Evolutionary conservation across 2,113 vertebrate genomes (phyloP).

Genomic region (Anseranas semipalmata): DNA sequence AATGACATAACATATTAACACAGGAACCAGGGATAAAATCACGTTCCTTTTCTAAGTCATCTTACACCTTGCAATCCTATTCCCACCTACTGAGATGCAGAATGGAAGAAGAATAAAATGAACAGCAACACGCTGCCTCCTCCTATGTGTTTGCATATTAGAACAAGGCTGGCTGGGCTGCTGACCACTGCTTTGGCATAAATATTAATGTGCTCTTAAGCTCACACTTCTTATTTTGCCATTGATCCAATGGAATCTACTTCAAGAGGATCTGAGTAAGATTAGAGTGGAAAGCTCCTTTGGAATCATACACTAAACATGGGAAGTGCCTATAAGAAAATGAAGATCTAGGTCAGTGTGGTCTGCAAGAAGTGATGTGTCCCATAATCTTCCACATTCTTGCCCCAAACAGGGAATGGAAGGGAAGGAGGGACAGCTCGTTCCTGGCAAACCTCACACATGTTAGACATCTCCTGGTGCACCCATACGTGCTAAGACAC

Average conservation of each 20-base stretch:
- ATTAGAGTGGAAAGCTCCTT: neutral
- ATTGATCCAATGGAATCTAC: neutral
- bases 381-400: neutral
- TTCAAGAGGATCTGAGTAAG: neutral
- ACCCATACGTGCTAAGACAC: neutral
- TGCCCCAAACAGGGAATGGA: neutral
- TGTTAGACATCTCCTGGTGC: neutral
- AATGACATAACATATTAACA: neutral
- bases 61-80: neutral
- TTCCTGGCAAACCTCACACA: neutral
- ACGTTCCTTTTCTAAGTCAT: neutral
- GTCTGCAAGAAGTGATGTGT: neutral
- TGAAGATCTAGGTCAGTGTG: neutral
- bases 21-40: neutral
- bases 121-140: neutral
- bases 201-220: neutral
- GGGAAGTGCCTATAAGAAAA: neutral
- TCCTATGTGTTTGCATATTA: neutral
- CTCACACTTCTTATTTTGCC: neutral
- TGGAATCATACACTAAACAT: neutral
- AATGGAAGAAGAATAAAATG: neutral
- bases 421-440: neutral
- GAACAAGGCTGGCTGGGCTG: neutral
- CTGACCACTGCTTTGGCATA: neutral
- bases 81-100: neutral